Conservation (phyloP, 2,888 invertebrate genomes). For the Drosophila borealis region DNA sequence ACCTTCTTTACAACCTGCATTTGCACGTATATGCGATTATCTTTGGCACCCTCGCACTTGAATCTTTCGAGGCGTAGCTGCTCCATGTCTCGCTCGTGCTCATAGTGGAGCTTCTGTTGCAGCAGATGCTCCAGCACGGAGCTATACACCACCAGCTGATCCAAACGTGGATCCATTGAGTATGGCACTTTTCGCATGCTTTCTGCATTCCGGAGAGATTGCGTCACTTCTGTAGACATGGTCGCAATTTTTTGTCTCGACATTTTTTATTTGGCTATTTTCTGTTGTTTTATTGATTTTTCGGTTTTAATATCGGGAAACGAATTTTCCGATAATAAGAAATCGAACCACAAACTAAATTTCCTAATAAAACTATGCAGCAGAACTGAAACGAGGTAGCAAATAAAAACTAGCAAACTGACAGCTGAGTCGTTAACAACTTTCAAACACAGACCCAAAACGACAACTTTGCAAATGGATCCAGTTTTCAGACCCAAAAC, state of each 20-base stretch:
- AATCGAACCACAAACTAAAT: constrained; percentile 20
- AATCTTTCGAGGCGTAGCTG: constrained; percentile 46
- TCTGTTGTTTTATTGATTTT: background rate
- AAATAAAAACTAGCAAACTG: constrained; percentile 3
- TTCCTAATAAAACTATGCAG: constrained; percentile 4
- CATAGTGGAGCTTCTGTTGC: constrained; percentile 56
- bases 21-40: constrained; percentile 42
- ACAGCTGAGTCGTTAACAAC: constrained; percentile 1
- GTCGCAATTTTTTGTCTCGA: background rate
- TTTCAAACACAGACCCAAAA: background rate
- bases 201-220: constrained; percentile 7
- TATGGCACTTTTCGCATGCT: constrained; percentile 16
- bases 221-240: constrained; percentile 14
- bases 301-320: constrained; percentile 2
- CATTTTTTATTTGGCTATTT: constrained; percentile 1
- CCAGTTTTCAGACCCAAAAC: too few species aligned
- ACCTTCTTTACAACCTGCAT: constrained; percentile 47
- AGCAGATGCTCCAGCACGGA: constrained; percentile 55
- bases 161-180: constrained; percentile 49
- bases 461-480: constrained; percentile 19
- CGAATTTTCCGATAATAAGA: constrained; percentile 13
- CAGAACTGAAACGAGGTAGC: background rate
- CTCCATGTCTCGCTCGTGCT: constrained; percentile 47
- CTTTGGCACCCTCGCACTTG: constrained; percentile 44
- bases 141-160: constrained; percentile 57